Evolutionary conservation across 1,140 invertebrate genomes (phyloP), one percentile per base, ranked within the genome.

Genomic region (Triops cancriformis): DNA sequence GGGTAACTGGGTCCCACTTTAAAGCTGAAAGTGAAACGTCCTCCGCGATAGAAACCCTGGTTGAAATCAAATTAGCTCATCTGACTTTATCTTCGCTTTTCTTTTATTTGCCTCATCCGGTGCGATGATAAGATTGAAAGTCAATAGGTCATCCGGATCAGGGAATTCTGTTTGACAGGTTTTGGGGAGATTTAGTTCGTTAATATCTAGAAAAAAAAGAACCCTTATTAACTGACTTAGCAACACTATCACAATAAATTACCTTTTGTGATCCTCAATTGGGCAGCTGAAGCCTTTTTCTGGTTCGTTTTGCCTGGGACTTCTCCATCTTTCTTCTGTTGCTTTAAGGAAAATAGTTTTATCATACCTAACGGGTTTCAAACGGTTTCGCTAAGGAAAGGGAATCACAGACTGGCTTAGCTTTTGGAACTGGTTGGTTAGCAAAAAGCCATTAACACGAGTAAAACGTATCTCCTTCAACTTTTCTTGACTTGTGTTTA

Each of bases 1-100:
- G 96, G 97, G 87, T 98, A 98, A 85, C 94, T 97, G 82, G 93
- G 94, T 80, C 95, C 95, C 83, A 98, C 95, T 89, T 95, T 97
- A 87, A 99, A 98, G 86, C 93, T 97, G 89, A 99, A 99, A 81
- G 93, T 89, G 87, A 98, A 99, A 85, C 92, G 88, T 77, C 97
- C 97, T 81, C 91, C 91, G 89, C 91, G 90, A 85, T 98, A 98
- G 86, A 97, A 98, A 76, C 96, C 97, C 92, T 93, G 2, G 2
- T 37, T 80, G 80, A 88, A 87, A 79, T 75, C 81, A 81, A 77
- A 75, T 80, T 78, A 28, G 28, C 28, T 37, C 31, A 4, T 37
- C 31, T 37, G 2, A 37, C 2, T 64, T 14, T 64, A 0, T 18
- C 18, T 64, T 14, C 18, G 51, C 10, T 64, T 6, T 64, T n/a